phyloP scores from a whole-genome alignment of 1,140 invertebrate species.

The Hylyphantes graminicola region DNA sequence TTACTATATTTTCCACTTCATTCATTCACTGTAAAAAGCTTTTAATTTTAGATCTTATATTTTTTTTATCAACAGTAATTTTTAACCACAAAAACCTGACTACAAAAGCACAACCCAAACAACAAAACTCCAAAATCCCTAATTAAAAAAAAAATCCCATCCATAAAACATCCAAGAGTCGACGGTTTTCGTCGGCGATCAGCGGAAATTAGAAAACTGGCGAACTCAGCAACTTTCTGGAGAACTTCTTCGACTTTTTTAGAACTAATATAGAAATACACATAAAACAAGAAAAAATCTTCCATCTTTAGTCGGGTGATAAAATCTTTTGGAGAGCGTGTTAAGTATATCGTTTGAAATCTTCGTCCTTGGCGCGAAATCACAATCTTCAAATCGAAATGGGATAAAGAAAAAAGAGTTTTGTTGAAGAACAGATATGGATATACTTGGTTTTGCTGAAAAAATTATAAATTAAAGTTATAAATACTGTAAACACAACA shows the following conservation, averaged over 20 bases:
- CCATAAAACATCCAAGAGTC: conserved; percentile 9
- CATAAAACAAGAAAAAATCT: background rate
- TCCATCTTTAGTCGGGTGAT: conserved; percentile 3
- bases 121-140: background rate
- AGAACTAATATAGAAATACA: conserved; percentile 32
- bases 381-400: conserved; percentile 5
- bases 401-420: background rate
- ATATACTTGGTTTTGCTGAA: too few relatives aligned
- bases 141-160: conserved; percentile 7
- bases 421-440: too few relatives aligned
- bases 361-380: background rate
- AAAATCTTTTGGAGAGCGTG: conserved; percentile 34
- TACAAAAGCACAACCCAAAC: background rate
- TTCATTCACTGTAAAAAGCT: too few relatives aligned
- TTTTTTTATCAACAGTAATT: too few relatives aligned
- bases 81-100: background rate
- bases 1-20: too few relatives aligned
- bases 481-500: too few relatives aligned
- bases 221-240: conserved; percentile 25
- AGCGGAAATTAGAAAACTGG: conserved; percentile 36
- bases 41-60: too few relatives aligned
- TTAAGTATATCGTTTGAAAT: conserved; percentile 34
- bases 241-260: conserved; percentile 3
- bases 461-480: too few relatives aligned
- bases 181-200: conserved; percentile 19